Conservation (phyloP, 2,888 invertebrate genomes). For the Taenaris catops region DNA sequence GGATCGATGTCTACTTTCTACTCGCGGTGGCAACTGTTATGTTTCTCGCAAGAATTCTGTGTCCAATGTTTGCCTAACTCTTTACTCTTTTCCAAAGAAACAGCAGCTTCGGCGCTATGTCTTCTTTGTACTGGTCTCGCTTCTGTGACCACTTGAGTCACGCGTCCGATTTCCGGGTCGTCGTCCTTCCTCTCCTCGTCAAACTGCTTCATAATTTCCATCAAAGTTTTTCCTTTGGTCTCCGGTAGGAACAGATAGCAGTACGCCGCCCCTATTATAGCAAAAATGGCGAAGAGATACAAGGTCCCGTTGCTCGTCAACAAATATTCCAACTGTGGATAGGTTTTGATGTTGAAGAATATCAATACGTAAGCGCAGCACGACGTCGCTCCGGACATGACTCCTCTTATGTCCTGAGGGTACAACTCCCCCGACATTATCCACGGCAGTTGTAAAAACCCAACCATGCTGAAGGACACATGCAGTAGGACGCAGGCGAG, state of each 20-base stretch:
- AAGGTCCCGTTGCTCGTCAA: conserved; percentile 82
- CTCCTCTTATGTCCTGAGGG: conserved; percentile 83
- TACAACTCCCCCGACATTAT: conserved; percentile 87
- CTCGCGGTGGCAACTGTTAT: neutral
- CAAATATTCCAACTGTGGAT: conserved; percentile 79
- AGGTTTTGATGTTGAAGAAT: conserved; percentile 85
- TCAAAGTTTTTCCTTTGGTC: conserved; percentile 83
- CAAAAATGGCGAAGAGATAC: conserved; percentile 81
- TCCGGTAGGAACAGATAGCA: conserved; percentile 82
- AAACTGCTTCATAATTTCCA: conserved; percentile 83
- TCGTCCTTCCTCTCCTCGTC: conserved; percentile 59
- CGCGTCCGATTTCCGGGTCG: conserved; percentile 54
- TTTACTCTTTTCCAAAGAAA: conserved; percentile 56
- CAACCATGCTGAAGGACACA: conserved; percentile 86
- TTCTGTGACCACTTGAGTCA: conserved; percentile 38
- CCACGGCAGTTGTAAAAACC: conserved; percentile 87
- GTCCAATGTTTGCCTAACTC: conserved; percentile 41
- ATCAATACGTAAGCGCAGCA: conserved; percentile 85
- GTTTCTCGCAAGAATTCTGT: conserved; percentile 32
- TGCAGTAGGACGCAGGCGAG: conserved; percentile 83
- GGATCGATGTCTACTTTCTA: neutral
- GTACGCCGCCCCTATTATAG: conserved; percentile 81
- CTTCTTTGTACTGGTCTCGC: conserved; percentile 55
- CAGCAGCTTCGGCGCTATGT: conserved; percentile 61
- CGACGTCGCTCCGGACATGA: conserved; percentile 85